Evolutionary conservation across 1,140 invertebrate genomes (phyloP), one percentile per base, ranked within the genome.

Genomic region (Lutraria rhynchaena): DNA sequence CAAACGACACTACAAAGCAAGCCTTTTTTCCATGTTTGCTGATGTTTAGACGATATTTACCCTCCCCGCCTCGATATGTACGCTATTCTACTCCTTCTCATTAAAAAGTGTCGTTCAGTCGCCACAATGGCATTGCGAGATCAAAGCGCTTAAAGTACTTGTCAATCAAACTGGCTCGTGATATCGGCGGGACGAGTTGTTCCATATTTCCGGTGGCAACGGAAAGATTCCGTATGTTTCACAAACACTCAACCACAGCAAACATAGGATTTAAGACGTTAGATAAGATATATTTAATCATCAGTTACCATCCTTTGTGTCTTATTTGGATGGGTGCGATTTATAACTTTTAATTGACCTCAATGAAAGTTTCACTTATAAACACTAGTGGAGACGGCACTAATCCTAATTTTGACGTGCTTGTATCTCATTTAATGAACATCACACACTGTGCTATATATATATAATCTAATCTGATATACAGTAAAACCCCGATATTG

Each of bases 31-130:
- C 19, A 22, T 77, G 74, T 77, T 77, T 63, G 60, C 74, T 65
- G 24, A 27, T 77, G 60, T 77, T 75, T 77, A 51, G 41, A 13
- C 61, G 27, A n/a, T 77, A 60, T 77, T 77, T 77, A 65, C 46
- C 31, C 46, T 65, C 74, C 58, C 41, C 74, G 74, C 74, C 74
- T 77, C 35, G 41, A 31, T 58, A 65, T 77, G 29, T 41, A 57
- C 53, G 69, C 49, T 3, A 33, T 35, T 53, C 51, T 31, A 31
- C 46, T 70, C 46, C 31, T 22, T 24, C n/a, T 53, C 13, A 7
- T 57, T 33, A 9, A 29, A 57, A 37, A 71, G 69, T 71, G 69
- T 71, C 69, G 33, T 22, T 71, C 51, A 57, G 69, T 71, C 69
- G 46, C 53, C 49, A 57, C 49, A 41, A 55, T 51, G 29, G 49